These are phyloP conservation scores for Calcarius lapponicus DNA, from an alignment of 2,797 vertebrate genomes.

Conservation along the genomic window DNA sequence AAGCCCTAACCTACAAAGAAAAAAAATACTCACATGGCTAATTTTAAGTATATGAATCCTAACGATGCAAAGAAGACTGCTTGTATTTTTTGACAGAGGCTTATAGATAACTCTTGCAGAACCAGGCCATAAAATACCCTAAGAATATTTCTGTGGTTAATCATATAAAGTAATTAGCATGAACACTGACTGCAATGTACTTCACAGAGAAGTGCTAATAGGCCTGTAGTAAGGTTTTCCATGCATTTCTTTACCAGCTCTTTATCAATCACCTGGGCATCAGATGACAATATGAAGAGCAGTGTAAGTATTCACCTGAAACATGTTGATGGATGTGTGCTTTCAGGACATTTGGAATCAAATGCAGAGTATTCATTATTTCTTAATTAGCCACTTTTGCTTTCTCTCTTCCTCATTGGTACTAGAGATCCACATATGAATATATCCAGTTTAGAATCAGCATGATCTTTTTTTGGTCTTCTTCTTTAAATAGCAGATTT, in stretches of 20 bases:
- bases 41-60: slow-evolving; percentile 34
- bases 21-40: background rate
- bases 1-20: slow-evolving; percentile 2
- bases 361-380: background rate
- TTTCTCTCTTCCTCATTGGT: background rate
- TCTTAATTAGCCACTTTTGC: background rate
- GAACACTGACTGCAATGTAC: background rate
- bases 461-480: background rate
- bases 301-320: background rate
- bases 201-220: background rate
- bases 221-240: background rate
- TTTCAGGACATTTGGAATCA: background rate
- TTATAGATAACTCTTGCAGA: background rate
- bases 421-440: background rate
- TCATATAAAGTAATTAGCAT: background rate
- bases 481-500: background rate
- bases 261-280: background rate
- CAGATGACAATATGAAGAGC: background rate
- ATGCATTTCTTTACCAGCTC: background rate
- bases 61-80: slow-evolving; percentile 4
- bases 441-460: background rate
- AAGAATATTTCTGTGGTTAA: background rate
- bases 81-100: slow-evolving; percentile 9
- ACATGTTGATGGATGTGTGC: background rate
- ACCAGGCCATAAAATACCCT: background rate